Conservation (phyloP, 2,888 invertebrate genomes). For the Aspidiotus rigidus region DNA sequence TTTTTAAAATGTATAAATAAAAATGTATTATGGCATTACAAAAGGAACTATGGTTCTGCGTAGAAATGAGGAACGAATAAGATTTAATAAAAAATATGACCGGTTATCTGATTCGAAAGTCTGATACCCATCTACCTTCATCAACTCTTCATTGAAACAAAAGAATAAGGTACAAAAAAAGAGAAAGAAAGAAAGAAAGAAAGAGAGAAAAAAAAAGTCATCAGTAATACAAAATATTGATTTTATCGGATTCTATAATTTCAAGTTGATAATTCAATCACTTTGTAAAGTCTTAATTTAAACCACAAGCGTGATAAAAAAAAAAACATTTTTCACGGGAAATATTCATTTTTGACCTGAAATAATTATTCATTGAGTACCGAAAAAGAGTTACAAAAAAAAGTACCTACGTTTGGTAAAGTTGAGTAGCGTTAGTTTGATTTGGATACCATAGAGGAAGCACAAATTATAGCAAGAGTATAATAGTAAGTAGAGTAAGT, state of each 20-base stretch:
- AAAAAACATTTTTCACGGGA: neutral
- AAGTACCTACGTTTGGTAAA: neutral
- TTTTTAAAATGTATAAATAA: slow-evolving; percentile 9
- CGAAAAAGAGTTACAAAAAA: neutral
- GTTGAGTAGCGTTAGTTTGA: slow-evolving; percentile 14
- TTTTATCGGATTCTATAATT: no score
- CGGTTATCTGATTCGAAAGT: slow-evolving; percentile 16
- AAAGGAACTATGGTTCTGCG: slow-evolving; percentile 33
- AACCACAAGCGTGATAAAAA: neutral
- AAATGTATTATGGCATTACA: slow-evolving; percentile 30
- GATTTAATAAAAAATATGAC: slow-evolving; percentile 11
- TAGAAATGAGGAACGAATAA: slow-evolving; percentile 30
- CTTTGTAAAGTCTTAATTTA: neutral
- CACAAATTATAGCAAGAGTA: slow-evolving; percentile 29
- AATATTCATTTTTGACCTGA: neutral
- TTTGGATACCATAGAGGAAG: slow-evolving; percentile 21
- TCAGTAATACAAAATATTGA: neutral
- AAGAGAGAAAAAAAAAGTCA: no score
- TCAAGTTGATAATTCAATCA: no score
- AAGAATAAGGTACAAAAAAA: no score
- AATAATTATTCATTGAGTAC: no score
- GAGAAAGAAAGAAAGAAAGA: no score
- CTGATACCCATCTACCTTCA: slow-evolving; percentile 1
- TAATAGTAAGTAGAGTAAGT: slow-evolving; percentile 8
- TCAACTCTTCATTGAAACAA: no score